Percentiles rank a stretch among this genome's conserved stretches.
Conservation (phyloP, 2,888 invertebrate genomes). For the Spisula subtruncata region DNA sequence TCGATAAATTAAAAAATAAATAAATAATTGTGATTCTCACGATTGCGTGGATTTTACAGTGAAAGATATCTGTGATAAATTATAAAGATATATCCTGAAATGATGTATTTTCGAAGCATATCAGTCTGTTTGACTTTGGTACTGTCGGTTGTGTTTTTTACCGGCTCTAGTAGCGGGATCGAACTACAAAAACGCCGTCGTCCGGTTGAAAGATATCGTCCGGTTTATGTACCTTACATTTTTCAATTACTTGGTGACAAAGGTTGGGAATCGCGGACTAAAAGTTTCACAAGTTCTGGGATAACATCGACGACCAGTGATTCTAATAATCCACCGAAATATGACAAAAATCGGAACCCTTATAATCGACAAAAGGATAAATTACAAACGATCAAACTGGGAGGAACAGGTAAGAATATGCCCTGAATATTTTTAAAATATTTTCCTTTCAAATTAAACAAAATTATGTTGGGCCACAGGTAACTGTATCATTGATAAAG, state of each 20-base stretch:
- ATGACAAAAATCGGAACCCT: constrained; percentile 9
- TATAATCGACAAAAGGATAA: not conserved
- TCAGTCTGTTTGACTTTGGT: constrained; percentile 11
- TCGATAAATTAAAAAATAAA: not conserved
- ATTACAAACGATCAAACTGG: constrained; percentile 21
- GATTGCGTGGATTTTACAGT: constrained; percentile 4
- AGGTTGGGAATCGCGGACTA: constrained; percentile 53
- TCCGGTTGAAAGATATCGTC: constrained; percentile 37
- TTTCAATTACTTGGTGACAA: constrained; percentile 70
- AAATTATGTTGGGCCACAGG: not conserved
- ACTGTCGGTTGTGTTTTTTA: not conserved
- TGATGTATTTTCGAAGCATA: constrained; percentile 25
- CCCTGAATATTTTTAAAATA: not conserved
- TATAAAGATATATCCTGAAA: not conserved
- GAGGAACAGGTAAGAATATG: constrained; percentile 49
- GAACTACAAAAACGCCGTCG: constrained; percentile 9
- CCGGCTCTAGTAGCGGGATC: constrained; percentile 10
- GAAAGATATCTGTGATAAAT: constrained; percentile 22
- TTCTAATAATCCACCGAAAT: not conserved
- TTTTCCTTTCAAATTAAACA: not conserved
- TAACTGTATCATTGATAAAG: no score
- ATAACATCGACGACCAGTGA: constrained; percentile 24
- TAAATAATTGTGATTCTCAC: not conserved
- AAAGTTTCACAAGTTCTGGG: constrained; percentile 46
- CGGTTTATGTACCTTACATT: constrained; percentile 71